phyloP scores from a whole-genome alignment of 2,113 vertebrate species.

The Neomonachus schauinslandi region DNA sequence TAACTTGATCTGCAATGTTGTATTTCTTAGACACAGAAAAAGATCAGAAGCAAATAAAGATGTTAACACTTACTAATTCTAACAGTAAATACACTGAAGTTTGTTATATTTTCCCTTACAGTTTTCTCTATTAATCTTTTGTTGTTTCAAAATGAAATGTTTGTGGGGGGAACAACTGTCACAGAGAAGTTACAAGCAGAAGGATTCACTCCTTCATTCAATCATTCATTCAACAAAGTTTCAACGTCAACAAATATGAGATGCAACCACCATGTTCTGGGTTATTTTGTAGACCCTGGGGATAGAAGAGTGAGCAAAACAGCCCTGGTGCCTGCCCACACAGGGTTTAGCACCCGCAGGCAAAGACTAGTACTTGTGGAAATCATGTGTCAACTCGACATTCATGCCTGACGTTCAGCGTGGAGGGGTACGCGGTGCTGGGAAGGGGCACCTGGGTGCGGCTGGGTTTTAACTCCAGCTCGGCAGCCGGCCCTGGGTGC shows the following conservation, averaged over 20 bases:
- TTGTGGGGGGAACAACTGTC: neutral
- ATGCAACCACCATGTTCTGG: neutral
- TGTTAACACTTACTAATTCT: slow-evolving; percentile 31
- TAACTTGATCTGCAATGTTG: neutral
- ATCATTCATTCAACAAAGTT: slow-evolving; percentile 7
- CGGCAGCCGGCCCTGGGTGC: neutral
- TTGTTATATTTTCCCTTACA: neutral
- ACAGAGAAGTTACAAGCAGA: neutral
- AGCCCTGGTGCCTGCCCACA: neutral
- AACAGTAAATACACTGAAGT: neutral
- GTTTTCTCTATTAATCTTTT: neutral
- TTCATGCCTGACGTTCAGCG: neutral
- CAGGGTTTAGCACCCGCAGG: neutral
- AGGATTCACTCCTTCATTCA: neutral
- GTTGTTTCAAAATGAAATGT: neutral
- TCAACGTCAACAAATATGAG: neutral
- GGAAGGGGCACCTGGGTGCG: neutral
- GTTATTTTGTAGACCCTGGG: neutral
- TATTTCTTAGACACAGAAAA: slow-evolving; percentile 4
- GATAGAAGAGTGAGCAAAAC: neutral
- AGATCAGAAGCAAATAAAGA: neutral
- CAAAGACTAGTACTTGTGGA: neutral
- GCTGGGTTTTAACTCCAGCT: neutral
- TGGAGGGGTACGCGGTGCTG: neutral
- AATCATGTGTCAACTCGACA: neutral